These are phyloP conservation scores for Cnemophilus loriae DNA, from an alignment of 2,113 vertebrate genomes.

Conservation along the genomic window DNA sequence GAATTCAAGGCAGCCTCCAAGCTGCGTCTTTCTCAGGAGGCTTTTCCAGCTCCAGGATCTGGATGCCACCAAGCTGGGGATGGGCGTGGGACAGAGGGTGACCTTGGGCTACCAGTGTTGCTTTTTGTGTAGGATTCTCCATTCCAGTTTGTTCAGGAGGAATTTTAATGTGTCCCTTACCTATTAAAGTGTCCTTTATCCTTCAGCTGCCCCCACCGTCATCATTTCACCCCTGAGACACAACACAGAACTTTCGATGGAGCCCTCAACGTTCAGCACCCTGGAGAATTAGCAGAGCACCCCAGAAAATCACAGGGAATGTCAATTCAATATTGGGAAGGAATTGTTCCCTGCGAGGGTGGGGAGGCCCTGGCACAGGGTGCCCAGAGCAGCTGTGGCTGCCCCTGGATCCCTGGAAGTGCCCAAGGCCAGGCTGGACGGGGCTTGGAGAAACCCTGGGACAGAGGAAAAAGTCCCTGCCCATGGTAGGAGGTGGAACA, in stretches of 20 bases:
- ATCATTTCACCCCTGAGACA: rapidly evolving
- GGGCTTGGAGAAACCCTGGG: not conserved
- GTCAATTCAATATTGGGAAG: not conserved
- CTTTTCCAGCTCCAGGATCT: not conserved
- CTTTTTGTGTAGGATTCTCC: not conserved
- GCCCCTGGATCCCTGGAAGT: not conserved
- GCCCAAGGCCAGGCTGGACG: not conserved
- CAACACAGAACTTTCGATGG: rapidly evolving
- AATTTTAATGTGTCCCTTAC: rapidly evolving
- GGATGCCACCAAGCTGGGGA: not conserved
- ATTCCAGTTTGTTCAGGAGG: not conserved
- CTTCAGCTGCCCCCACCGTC: not conserved
- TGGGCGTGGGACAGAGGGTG: rapidly evolving
- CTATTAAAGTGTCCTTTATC: not conserved
- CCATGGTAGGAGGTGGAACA: not conserved
- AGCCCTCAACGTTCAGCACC: not conserved
- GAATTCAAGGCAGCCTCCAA: not conserved
- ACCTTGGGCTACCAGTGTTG: not conserved
- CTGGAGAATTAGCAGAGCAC: not conserved
- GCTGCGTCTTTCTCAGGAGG: rapidly evolving
- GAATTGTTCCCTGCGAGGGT: not conserved
- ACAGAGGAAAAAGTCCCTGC: rapidly evolving
- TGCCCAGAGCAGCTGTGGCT: not conserved
- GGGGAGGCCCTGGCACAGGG: not conserved
- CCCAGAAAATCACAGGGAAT: not conserved